These are phyloP conservation scores for Xerus rutilus DNA, from an alignment of 2,797 vertebrate species.

Conservation along the genomic window DNA sequence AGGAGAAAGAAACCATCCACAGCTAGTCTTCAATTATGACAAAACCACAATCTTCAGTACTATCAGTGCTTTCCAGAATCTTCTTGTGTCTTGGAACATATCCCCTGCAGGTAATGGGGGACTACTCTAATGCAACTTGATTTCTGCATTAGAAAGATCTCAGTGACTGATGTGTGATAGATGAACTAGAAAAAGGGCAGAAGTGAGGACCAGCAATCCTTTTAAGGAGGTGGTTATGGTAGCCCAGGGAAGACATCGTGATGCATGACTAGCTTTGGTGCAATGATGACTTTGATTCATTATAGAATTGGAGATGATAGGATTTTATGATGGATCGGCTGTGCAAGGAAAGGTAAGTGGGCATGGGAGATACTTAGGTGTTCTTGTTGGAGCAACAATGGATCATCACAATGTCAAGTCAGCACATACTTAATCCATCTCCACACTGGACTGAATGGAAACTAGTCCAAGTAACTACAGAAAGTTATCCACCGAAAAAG, in stretches of 20 bases:
- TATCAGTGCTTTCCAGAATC: neutral
- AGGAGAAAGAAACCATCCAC: neutral
- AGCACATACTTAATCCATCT: neutral
- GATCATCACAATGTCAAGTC: neutral
- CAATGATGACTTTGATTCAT: neutral
- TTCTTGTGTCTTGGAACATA: neutral
- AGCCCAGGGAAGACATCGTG: neutral
- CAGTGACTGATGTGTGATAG: neutral
- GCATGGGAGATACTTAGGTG: neutral
- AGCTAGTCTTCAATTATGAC: neutral
- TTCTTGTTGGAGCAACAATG: neutral
- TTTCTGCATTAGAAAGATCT: neutral
- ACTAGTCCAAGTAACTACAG: conserved; percentile 14
- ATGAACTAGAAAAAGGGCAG: neutral
- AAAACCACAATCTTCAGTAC: neutral
- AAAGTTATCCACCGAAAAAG: neutral
- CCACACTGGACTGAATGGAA: neutral
- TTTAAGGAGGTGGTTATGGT: neutral
- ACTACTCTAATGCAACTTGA: neutral
- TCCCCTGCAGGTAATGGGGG: neutral
- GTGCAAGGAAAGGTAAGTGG: neutral
- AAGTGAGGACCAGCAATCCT: neutral
- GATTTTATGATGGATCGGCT: neutral
- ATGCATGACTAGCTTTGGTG: neutral
- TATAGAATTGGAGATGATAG: neutral